Evolutionary conservation across 2,113 vertebrate genomes (phyloP), one percentile per base, ranked within the genome.

Genomic region (Alouatta palliata): DNA sequence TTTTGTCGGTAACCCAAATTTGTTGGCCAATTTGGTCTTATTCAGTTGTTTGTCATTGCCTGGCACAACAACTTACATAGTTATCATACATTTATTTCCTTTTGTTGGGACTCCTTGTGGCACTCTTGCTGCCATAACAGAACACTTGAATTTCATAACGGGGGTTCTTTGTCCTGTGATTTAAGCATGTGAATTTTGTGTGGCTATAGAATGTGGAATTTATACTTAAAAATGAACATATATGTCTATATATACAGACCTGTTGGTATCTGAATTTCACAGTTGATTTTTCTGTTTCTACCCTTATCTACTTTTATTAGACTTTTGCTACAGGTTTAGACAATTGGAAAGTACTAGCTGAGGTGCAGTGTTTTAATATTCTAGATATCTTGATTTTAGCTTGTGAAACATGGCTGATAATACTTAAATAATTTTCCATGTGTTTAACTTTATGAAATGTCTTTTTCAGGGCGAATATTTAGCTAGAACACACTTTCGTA

Each of bases 11-110:
- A 87, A 89, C 43, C 9, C n/a, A 90, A 68, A 64, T 64, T 64
- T 64, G 23, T 83, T 95, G 54, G 61, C 79, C 92, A 92, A 76
- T 97, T 98, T 97, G 82, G 87, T 94, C 97, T 97, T 97, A 91
- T 96, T 97, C 92, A 90, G 30, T 97, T 97, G 89, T 97, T 98
- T 98, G 86, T 98, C 83, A 73, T 49, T 95, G 77, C 86, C 93
- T 98, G 90, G 90, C 66, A 21, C 64, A 86, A 86, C 35, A 92
- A 35, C 87, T 76, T 94, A 20, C 81, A 17, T 71, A 66, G 27
- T 94, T 96, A 68, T 87, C 92, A 88, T 43, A 75, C 2, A 10
- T 93, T 95, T 95, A 85, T 95, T 97, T 94, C 64, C 76, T 90
- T 94, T 97, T 94, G 9, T 91, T 84, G 92, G 3, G 8, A 32